phyloP scores from a whole-genome alignment of 2,888 invertebrate species.

The Eucera pruinosa region DNA sequence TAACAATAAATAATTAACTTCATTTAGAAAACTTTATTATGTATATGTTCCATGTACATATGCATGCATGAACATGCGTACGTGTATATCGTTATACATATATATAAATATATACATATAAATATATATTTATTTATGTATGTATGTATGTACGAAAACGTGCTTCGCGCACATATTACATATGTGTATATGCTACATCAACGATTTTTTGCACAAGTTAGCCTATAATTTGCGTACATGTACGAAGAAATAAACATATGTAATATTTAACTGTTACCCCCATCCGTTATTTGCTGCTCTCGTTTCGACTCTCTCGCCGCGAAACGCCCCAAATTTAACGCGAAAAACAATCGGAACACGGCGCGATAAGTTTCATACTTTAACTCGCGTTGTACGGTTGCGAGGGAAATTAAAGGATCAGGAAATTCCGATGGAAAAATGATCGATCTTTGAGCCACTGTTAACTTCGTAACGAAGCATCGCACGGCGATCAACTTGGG shows the following conservation, averaged over 20 bases:
- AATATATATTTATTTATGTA: too few species aligned
- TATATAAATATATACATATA: conserved; percentile 8
- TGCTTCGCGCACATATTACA: conserved; percentile 22
- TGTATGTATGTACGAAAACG: conserved; percentile 34
- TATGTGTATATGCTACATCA: conserved; percentile 24
- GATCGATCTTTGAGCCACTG: too few species aligned
- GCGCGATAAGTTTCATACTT: too few species aligned
- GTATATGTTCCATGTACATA: conserved; percentile 15
- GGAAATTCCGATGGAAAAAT: too few species aligned
- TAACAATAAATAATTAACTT: conserved; percentile 18
- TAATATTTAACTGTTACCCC: conserved; percentile 80
- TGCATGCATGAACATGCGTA: conserved; percentile 33
- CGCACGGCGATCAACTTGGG: too few species aligned
- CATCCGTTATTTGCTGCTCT: too few species aligned
- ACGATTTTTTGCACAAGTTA: conserved; percentile 56
- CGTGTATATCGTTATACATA: conserved; percentile 27
- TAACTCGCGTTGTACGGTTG: too few species aligned
- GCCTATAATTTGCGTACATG: conserved; percentile 41
- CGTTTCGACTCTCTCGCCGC: too few species aligned
- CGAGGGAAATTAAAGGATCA: too few species aligned
- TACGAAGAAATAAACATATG: conserved; percentile 68
- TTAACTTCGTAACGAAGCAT: too few species aligned
- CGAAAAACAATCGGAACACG: too few species aligned
- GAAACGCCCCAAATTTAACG: too few species aligned
- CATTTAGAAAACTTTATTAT: conserved; percentile 21